Percentiles rank a stretch among this genome's conserved stretches.
Conservation (phyloP, 30 jellyfish, hydroid and myxozoan genomes). For the Phacellophora camtschatica region DNA sequence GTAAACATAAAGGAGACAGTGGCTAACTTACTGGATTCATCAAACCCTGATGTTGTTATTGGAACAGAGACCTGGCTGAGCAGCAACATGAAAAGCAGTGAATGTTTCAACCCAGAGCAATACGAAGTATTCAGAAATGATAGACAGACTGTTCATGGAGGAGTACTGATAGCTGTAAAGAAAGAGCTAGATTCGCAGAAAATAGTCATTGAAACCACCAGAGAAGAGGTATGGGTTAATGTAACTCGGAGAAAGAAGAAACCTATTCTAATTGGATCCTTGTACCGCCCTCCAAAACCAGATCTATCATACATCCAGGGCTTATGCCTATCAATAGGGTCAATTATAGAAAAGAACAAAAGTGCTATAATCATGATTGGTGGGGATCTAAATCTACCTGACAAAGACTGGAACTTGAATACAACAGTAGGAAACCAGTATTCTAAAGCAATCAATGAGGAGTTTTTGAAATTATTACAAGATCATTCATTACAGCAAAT, state of each 20-base stretch:
- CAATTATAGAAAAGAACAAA: not conserved
- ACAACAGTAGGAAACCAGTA: not conserved
- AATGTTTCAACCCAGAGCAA: not conserved
- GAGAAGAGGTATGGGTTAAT: conserved; percentile 16
- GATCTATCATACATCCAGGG: not conserved
- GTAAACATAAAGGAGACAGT: not conserved
- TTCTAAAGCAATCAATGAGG: not conserved
- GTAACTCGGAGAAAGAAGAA: not conserved
- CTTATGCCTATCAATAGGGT: not conserved
- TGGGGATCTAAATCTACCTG: not conserved
- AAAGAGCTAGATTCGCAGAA: not conserved
- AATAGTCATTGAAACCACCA: not conserved
- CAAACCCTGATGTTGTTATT: not conserved
- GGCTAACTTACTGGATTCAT: not conserved
- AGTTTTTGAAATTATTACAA: not conserved
- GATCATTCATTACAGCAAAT: not conserved
- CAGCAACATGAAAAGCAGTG: not conserved
- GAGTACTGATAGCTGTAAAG: conserved; percentile 13
- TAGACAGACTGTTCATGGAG: conserved; percentile 21
- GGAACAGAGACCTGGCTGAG: conserved; percentile 5
- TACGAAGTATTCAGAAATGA: not conserved
- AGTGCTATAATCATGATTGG: conserved; percentile 1
- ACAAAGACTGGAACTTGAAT: not conserved
- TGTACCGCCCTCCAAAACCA: conserved; percentile 17
- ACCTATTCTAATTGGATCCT: not conserved